Base-by-base conservation (phyloP, 2,888 invertebrate species). In the Bibio marci region DNA sequence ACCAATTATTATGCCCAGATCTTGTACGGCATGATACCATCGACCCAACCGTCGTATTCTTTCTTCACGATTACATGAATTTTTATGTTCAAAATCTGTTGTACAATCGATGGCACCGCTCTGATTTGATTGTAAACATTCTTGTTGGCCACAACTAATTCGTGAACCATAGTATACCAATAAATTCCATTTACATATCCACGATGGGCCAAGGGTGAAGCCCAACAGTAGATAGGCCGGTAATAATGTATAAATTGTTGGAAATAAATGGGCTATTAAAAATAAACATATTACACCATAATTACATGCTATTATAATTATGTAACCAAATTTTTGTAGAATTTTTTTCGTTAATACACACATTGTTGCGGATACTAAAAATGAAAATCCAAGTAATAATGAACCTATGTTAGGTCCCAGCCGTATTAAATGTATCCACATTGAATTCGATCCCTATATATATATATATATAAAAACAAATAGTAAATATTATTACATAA, bases 351-450 rank as follows among this genome's bases (percentile, higher is more conserved):
- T 65, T 15, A 64, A 47, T 51, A 65, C 61, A 46, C 56, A 69
- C 30, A 73, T 69, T 1, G 69, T 49, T 0, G 77, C 72, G 2
- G 76, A 75, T 22, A 71, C 56, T 1, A 70, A 53, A 50, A 76
- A 76, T 53, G 76, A 67, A 10, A 67, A 56, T 2, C 75, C 69
- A 11, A 80, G 61, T 2, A 80, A 64, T 37, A 76, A 54, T 0
- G 79, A 73, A 0, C 80, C 80, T 15, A 62, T 55, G 37, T 56
- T 59, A 2, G 62, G 59, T 0, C 62, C 62, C 10, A 59, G 46
- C 13, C 30, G 7, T 17, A 53, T 53, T 32, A 62, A 44, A 41
- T 59, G 59, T 44, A 59, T 59, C 61, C 61, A 62, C 17, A 60
- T 52, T n/a, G 61, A 59, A 45, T 59, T 62, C 30, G 62, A 60